A percentile compares a stretch with the other conserved stretches of the same genome.
phyloP scores from a whole-genome alignment of 2,113 vertebrate species.

The Vombatus ursinus region DNA sequence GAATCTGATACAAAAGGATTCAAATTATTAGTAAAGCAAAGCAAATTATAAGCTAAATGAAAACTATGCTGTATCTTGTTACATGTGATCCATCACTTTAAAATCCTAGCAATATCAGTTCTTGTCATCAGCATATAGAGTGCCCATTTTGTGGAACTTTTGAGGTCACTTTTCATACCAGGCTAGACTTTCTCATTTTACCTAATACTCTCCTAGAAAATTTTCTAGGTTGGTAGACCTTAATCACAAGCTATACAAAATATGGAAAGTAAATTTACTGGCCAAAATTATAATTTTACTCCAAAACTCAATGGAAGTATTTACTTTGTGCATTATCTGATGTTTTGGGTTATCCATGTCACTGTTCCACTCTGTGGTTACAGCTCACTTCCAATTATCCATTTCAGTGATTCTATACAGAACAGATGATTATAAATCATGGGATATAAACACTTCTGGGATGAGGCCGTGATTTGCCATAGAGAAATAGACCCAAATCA shows the following conservation, averaged over 20 bases:
- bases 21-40: background rate
- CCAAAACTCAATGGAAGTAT: background rate
- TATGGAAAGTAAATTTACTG: background rate
- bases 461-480: background rate
- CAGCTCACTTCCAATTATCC: background rate
- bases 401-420: background rate
- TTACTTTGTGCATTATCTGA: background rate
- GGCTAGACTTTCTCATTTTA: background rate
- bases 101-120: background rate
- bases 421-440: background rate
- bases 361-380: background rate
- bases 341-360: background rate
- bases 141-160: too few relatives aligned
- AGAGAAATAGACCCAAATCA: background rate
- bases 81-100: fast-evolving
- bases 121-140: background rate
- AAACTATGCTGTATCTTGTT: background rate
- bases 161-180: background rate
- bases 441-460: background rate
- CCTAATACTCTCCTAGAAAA: background rate
- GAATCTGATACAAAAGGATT: background rate
- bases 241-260: background rate
- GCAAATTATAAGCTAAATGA: background rate
- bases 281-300: background rate
- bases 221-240: background rate